These are phyloP conservation scores for Limnodromus scolopaceus DNA, from an alignment of 2,797 vertebrate species.

Conservation along the genomic window DNA sequence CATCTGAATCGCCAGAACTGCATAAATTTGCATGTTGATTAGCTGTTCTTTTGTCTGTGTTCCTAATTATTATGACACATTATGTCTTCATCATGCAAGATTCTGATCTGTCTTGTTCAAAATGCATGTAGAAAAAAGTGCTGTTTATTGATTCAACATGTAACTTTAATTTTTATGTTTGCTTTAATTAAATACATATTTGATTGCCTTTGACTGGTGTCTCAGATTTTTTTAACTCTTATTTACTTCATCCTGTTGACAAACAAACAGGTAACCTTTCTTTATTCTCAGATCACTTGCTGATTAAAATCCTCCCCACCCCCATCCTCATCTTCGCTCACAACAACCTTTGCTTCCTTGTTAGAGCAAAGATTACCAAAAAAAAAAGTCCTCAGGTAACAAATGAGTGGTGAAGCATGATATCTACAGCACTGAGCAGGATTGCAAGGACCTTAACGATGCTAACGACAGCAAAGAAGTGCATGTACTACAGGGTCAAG, in stretches of 20 bases:
- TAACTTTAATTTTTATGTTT: constrained; percentile 89
- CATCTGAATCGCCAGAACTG: constrained; percentile 87
- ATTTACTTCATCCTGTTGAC: constrained; percentile 85
- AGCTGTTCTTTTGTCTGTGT: constrained; percentile 92
- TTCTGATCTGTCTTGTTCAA: constrained; percentile 89
- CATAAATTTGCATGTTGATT: constrained; percentile 96
- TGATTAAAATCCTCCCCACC: constrained; percentile 38
- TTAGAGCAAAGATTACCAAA: constrained; percentile 57
- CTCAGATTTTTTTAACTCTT: constrained; percentile 77
- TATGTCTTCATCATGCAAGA: constrained; percentile 95
- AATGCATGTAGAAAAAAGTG: constrained; percentile 86
- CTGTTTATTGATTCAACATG: constrained; percentile 87
- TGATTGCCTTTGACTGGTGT: constrained; percentile 85
- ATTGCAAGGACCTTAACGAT: not conserved
- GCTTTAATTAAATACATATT: constrained; percentile 91
- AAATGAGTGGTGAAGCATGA: not conserved
- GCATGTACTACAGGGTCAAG: not conserved
- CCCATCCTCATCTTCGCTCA: not conserved
- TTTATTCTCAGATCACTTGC: constrained; percentile 64
- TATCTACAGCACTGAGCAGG: not conserved
- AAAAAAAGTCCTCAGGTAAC: constrained; percentile 2
- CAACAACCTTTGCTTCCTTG: constrained; percentile 50
- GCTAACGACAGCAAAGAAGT: not conserved
- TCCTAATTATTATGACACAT: constrained; percentile 96
- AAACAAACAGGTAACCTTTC: constrained; percentile 86